phyloP scores from a whole-genome alignment of 1,140 invertebrate species.

The Agrilus planipennis region DNA sequence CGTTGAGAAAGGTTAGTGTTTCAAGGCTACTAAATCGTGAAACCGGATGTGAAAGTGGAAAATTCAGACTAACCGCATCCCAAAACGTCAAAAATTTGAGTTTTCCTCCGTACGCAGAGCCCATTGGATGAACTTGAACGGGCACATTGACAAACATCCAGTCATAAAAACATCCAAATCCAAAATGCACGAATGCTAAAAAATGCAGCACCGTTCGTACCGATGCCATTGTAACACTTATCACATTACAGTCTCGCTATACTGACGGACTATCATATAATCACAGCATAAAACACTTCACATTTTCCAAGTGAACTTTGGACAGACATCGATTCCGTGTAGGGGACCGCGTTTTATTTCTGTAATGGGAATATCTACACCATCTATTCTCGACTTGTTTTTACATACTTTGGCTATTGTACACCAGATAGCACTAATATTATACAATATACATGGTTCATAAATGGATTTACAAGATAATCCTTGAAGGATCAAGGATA shows the following conservation, averaged over 20 bases:
- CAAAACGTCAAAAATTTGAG: slow-evolving; percentile 80
- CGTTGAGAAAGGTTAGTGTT: no score
- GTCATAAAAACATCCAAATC: slow-evolving; percentile 63
- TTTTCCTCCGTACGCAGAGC: slow-evolving; percentile 43
- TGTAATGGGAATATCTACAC: neutral
- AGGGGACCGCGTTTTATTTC: neutral
- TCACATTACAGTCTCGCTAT: neutral
- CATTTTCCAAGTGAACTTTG: neutral
- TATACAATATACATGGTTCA: no score
- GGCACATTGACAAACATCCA: slow-evolving; percentile 55
- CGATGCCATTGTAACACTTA: slow-evolving; percentile 10
- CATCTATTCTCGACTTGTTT: neutral
- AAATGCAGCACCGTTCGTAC: slow-evolving; percentile 46
- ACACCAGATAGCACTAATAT: no score
- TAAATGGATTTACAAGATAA: no score
- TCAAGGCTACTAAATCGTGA: no score
- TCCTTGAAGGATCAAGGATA: no score
- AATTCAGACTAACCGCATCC: slow-evolving; percentile 58
- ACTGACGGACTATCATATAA: slow-evolving; percentile 21
- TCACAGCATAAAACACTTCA: neutral
- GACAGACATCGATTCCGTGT: no score
- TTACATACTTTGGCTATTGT: no score
- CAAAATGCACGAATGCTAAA: slow-evolving; percentile 51
- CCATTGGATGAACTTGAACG: slow-evolving; percentile 18
- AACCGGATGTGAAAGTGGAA: no score